Base-by-base conservation (phyloP, 2,888 invertebrate species). In the Caenorhabditis macrosperma region DNA sequence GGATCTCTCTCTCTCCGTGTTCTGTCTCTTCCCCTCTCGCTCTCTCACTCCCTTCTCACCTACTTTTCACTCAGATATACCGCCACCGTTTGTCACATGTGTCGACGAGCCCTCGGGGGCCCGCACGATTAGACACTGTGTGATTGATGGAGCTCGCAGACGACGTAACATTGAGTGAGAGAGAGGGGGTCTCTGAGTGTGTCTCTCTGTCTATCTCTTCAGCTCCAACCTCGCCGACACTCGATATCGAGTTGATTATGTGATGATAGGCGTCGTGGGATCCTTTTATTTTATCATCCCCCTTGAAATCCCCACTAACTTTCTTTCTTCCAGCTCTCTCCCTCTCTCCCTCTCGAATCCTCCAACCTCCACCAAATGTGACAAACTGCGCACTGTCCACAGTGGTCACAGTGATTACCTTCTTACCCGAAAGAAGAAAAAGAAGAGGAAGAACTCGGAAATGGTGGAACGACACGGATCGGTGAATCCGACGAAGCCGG, bases 81-180 rank as follows among this genome's bases (percentile, higher is more conserved):
- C 60, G 30, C 61, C 79, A 74, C 74, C 74, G 54, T 63, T 67
- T 72, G 61, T 67, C 74, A 67, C 60, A 50, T 68, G 68, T 68
- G 74, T 79, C 79, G 74, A 63, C 68, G 50, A 57, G 54, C 48
- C 67, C 68, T 48, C 52, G 35, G 1, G 1, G 22, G n/a, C n/a
- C n/a, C n/a, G n/a, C n/a, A n/a, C n/a, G n/a, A n/a, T n/a, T n/a
- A 72, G 30, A 55, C 30, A 72, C 55, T 72, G 63, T 72, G 35
- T 72, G 64, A 72, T 72, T 64, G 46, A 17, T 30, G 28, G 72
- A 72, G 55, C 10, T 7, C 33, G 35, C 26, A 28, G 57, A 59
- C 71, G 17, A 59, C 60, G 57, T 59, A 57, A 46, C 71, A 60
- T 60, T n/a, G n/a, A n/a, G n/a, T n/a, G n/a, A n/a, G n/a, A n/a